Base-by-base conservation (phyloP, 2,797 vertebrate species). In the Sebastes nivosus region DNA sequence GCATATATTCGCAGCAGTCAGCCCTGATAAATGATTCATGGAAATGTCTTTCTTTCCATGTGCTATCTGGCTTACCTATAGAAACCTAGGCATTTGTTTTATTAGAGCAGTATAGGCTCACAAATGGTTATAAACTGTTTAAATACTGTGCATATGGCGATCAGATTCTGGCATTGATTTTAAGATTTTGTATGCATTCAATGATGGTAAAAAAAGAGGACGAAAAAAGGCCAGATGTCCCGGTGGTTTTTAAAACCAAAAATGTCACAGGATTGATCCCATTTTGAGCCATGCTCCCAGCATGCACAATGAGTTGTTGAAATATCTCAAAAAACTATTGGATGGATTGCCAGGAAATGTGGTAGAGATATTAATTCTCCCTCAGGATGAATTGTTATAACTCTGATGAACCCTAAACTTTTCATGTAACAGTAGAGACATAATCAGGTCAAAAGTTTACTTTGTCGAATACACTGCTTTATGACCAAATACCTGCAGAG, bases 21-120 rank as follows among this genome's bases (percentile, higher is more conserved):
- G 58, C 66, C 76, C 65, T 67, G 80, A 86, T 86, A 55, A 93
- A 91, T 89, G 65, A 90, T 88, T 87, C 80, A 92, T 87, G 73
- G 72, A 82, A 55, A 69, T 72, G 20, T 79, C 5, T 58, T 29
- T 80, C 42, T 36, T 76, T 82, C 58, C 29, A 64, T 80, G 70
- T 57, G 42, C 57, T 84, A 61, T 78, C 32, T 29, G 52, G 27
- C 46, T 64, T 50, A 54, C 75, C 82, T 67, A 55, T 22, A 79
- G n/a, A 78, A 83, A 78, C 20, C 0, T 4, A 11, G 2, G 14
- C 34, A 32, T 65, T 82, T 89, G 57, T 81, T 80, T 60, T 83
- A 7, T 70, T 61, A 46, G 6, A 69, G 60, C 68, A 79, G 36
- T 46, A 6, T 14, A 25, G 46, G 30, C 71, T 65, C 25, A 34